Conservation (phyloP, 64 coral and sea anemone genomes). For the Orbicella faveolata region DNA sequence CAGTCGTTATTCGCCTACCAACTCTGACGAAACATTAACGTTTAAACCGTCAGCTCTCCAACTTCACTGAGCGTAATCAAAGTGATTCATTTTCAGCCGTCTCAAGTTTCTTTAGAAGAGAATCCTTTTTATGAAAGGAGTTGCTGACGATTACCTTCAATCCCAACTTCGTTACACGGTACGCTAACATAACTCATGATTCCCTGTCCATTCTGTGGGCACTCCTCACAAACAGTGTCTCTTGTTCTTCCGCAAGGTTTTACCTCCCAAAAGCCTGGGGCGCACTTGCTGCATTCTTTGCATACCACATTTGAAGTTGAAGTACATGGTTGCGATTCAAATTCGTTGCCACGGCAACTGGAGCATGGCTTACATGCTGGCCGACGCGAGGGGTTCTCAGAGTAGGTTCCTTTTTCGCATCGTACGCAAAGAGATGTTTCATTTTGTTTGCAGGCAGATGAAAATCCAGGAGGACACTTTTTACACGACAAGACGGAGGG, state of each 20-base stretch:
- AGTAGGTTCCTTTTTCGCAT: neutral
- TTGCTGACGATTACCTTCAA: neutral
- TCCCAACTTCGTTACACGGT: neutral
- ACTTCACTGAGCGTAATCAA: neutral
- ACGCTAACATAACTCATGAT: neutral
- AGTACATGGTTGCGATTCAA: neutral
- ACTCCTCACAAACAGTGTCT: slow-evolving; percentile 20
- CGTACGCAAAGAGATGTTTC: neutral
- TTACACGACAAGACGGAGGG: neutral
- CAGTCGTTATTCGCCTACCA: too few species aligned
- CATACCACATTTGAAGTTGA: slow-evolving; percentile 9
- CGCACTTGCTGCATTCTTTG: slow-evolving; percentile 1
- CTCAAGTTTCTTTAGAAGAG: too few species aligned
- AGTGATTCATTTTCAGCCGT: too few species aligned
- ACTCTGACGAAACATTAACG: too few species aligned
- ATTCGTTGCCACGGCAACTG: neutral
- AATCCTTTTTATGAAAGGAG: neutral
- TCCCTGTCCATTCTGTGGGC: neutral
- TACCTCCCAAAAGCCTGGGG: neutral
- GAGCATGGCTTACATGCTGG: neutral
- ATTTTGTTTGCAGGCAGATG: neutral
- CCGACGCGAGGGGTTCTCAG: neutral
- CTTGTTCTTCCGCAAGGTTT: neutral
- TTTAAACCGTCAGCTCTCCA: neutral
- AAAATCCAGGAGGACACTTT: slow-evolving; percentile 5